phyloP scores from a whole-genome alignment of 2,113 vertebrate genomes.

The Dryoscopus gambensis region DNA sequence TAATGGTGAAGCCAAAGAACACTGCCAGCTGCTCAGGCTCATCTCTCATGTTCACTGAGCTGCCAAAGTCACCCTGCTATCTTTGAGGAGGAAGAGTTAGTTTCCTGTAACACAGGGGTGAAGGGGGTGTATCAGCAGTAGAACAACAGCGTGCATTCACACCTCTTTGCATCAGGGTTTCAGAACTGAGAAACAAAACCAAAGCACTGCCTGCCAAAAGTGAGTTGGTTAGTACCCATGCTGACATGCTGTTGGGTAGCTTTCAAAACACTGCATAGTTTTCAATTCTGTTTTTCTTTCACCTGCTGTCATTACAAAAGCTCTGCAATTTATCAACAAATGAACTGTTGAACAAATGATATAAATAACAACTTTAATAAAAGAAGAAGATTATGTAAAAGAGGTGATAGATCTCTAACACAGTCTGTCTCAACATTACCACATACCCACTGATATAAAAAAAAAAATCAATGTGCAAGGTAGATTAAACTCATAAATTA shows the following conservation, averaged over 20 bases:
- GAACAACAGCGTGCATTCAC: background rate
- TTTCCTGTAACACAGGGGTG: background rate
- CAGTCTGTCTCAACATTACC: background rate
- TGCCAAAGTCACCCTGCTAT: background rate
- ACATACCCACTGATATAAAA: background rate
- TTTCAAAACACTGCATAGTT: background rate
- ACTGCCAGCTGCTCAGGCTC: background rate
- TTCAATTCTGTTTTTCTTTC: background rate
- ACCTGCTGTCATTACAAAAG: background rate
- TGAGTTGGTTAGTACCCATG: background rate
- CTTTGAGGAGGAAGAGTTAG: background rate
- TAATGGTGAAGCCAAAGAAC: background rate
- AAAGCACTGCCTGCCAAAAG: background rate
- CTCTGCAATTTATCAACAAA: background rate
- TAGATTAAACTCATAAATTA: slow-evolving; percentile 1
- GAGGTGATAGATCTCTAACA: background rate
- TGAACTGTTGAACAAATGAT: background rate
- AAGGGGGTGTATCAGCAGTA: background rate
- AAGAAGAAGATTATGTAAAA: background rate
- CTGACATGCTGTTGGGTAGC: background rate
- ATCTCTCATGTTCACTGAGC: background rate
- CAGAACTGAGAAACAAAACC: background rate
- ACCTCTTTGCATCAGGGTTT: background rate
- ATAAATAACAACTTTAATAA: background rate
- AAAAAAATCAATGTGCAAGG: background rate